These are phyloP conservation scores for Clavelina lepadiformis DNA, from an alignment of 23 tunicate species.

Conservation along the genomic window DNA sequence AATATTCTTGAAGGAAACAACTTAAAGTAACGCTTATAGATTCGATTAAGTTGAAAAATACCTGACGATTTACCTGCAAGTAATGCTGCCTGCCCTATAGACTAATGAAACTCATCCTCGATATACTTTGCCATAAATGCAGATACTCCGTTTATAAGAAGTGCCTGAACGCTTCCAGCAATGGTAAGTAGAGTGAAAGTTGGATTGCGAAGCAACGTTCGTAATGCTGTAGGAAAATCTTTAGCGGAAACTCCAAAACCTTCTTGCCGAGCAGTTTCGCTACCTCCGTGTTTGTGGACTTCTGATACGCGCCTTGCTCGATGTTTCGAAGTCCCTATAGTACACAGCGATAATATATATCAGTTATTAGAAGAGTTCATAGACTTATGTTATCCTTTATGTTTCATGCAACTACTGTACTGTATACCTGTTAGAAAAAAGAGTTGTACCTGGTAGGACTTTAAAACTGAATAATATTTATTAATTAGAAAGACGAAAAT, in stretches of 20 bases:
- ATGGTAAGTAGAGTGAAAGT: slow-evolving; percentile 36
- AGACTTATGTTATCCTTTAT: no score
- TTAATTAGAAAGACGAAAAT: background rate
- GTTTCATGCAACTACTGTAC: no score
- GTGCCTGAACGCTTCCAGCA: slow-evolving; percentile 53
- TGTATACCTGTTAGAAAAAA: no score
- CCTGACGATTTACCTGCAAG: slow-evolving; percentile 74
- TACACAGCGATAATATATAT: no score
- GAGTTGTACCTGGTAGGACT: background rate
- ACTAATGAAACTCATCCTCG: slow-evolving; percentile 54
- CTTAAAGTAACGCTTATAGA: no score
- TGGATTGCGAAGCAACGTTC: slow-evolving; percentile 51
- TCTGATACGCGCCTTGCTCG: slow-evolving; percentile 41
- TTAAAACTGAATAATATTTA: background rate
- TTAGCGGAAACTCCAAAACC: slow-evolving; percentile 33
- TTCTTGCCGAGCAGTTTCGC: slow-evolving; percentile 8
- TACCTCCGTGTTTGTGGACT: slow-evolving; percentile 36
- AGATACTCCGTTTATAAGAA: slow-evolving; percentile 58
- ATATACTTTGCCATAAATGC: slow-evolving; percentile 83
- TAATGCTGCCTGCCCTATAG: slow-evolving; percentile 80
- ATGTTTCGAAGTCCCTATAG: slow-evolving; percentile 13
- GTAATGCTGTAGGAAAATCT: slow-evolving; percentile 52
- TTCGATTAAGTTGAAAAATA: no score
- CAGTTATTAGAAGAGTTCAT: no score
- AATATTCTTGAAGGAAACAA: no score